These are phyloP conservation scores for Coracias cyanogaster DNA, from an alignment of 2,797 vertebrate species.

Conservation along the genomic window DNA sequence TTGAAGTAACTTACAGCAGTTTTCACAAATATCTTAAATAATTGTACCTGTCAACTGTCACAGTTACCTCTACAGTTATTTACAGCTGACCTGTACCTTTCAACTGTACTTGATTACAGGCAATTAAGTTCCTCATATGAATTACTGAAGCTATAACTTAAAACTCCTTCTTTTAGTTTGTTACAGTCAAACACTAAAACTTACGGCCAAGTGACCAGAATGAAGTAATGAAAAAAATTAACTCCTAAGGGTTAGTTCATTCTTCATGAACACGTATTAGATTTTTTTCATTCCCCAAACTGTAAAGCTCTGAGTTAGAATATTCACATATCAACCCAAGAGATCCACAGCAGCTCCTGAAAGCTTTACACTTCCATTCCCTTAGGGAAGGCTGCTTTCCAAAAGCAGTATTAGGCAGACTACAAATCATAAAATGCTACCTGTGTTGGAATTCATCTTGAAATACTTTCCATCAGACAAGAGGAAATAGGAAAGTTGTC, in stretches of 20 bases:
- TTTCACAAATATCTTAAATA: background rate
- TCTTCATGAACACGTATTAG: background rate
- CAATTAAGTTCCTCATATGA: background rate
- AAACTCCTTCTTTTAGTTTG: slow-evolving; percentile 21
- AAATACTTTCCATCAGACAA: slow-evolving; percentile 92
- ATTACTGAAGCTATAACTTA: background rate
- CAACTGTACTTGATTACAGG: background rate
- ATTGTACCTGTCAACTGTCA: background rate
- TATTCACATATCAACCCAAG: background rate
- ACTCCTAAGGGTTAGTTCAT: background rate
- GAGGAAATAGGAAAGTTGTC: slow-evolving; percentile 90
- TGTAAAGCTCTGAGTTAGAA: background rate
- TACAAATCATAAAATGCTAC: slow-evolving; percentile 75
- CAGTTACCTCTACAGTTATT: background rate
- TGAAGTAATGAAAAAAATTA: background rate
- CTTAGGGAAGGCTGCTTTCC: background rate
- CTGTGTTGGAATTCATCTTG: slow-evolving; percentile 92
- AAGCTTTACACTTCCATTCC: background rate
- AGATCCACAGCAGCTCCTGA: background rate
- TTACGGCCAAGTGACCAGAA: background rate
- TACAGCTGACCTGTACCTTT: background rate
- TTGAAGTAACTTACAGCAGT: background rate
- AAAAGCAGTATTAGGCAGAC: slow-evolving; percentile 23
- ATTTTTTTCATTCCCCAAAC: background rate
- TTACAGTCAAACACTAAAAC: background rate